Conservation (phyloP, 2,797 vertebrate species). For the Gobionotothen gibberifrons region DNA sequence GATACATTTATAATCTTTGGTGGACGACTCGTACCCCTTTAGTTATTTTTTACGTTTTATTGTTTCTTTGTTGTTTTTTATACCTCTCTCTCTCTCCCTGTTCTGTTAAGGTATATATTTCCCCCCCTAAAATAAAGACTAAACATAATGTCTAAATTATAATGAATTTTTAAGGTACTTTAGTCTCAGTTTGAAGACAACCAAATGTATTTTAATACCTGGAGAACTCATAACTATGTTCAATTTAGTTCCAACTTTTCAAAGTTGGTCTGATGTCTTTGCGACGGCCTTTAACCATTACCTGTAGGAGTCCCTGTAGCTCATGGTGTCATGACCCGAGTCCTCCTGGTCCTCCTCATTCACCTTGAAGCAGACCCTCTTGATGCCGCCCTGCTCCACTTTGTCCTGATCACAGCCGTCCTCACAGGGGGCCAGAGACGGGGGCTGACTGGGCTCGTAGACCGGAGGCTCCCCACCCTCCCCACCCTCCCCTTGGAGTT, state of each 20-base stretch:
- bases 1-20: no score
- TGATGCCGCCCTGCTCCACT: conserved; percentile 90
- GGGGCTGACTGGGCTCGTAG: conserved; percentile 82
- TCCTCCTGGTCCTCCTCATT: conserved; percentile 98
- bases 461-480: conserved; percentile 84
- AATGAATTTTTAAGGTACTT: not conserved
- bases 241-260: not conserved
- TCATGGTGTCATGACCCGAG: conserved; percentile 98
- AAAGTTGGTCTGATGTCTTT: not conserved
- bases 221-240: not conserved
- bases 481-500: conserved; percentile 76
- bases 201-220: not conserved
- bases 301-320: conserved; percentile 99
- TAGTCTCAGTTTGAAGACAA: not conserved
- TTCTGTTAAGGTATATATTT: no score
- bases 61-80: no score
- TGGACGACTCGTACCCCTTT: no score
- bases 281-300: conserved; percentile 52
- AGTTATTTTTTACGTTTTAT: no score
- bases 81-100: no score
- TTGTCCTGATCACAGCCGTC: conserved; percentile 92
- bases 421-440: conserved; percentile 82
- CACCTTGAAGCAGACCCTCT: conserved; percentile 98
- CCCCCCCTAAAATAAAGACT: not conserved
- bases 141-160: not conserved